A percentile compares a stretch with the other conserved stretches of the same genome.
Evolutionary conservation across 2,888 invertebrate species (phyloP).

Genomic region (Erebia aethiops): DNA sequence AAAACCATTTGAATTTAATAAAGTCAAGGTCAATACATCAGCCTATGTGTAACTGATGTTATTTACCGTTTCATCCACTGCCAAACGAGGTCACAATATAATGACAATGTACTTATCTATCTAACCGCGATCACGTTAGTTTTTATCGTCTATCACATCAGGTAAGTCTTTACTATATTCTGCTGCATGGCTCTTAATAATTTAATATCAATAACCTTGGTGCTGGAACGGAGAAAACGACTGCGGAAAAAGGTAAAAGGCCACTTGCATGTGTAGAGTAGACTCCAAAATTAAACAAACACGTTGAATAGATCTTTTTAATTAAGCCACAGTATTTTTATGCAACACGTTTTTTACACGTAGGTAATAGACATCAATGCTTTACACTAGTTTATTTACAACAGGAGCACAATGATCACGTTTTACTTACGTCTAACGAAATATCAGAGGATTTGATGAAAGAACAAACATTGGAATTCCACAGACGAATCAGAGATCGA

Average conservation of each 20-base stretch:
- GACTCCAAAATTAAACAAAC: conserved; percentile 78
- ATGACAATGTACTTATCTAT: conserved; percentile 61
- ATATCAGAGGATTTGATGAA: conserved; percentile 50
- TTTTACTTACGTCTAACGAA: conserved; percentile 69
- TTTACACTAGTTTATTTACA: conserved; percentile 61
- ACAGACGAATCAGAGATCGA: conserved; percentile 91
- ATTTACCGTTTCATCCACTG: conserved; percentile 53
- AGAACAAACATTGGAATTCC: conserved; percentile 74
- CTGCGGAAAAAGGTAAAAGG: conserved; percentile 61
- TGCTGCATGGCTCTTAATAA: conserved; percentile 57
- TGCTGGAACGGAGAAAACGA: conserved; percentile 61
- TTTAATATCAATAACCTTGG: conserved; percentile 57
- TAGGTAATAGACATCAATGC: conserved; percentile 55
- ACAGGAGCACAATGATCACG: conserved; percentile 69
- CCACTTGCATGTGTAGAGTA: conserved; percentile 63
- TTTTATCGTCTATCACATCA: conserved; percentile 57
- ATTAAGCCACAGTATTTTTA: conserved; percentile 43
- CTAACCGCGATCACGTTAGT: conserved; percentile 64
- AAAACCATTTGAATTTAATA: conserved; percentile 7
- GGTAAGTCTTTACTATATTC: conserved; percentile 67
- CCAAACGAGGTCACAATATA: conserved; percentile 65
- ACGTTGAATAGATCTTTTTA: conserved; percentile 46
- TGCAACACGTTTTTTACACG: conserved; percentile 58
- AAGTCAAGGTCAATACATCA: conserved; percentile 59
- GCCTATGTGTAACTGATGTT: conserved; percentile 40